Evolutionary conservation across 2,888 invertebrate genomes (phyloP), one percentile per base, ranked within the genome.

Genomic region (Monoplex corrugatus): DNA sequence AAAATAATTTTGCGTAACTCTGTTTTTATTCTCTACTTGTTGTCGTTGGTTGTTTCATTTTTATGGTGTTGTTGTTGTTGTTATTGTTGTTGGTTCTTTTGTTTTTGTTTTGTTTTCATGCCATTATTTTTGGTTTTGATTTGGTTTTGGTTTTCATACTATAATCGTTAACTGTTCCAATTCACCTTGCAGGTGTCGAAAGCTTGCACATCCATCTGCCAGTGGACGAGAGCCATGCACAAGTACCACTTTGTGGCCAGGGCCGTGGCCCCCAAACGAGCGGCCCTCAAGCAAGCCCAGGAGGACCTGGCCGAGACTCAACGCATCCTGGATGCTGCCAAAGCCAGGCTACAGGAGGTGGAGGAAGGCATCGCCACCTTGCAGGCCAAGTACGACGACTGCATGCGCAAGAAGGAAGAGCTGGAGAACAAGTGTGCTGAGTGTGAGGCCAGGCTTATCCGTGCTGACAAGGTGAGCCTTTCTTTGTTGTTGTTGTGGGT

Each of bases 181-280:
- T n/a, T n/a, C n/a, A n/a, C n/a, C 32, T 86, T 90, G 1, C 94
- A 97, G 97, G 97, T 97, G 23, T 98, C 98, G 0, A 98, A 98
- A 95, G 98, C 98, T 0, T 98, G 98, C 94, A 97, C 97, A 91
- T 98, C 98, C 0, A 96, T 98, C 0, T 98, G 98, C 94, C 97
- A 98, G 97, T 98, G 98, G 98, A 97, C 92, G 0, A 91, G 96
- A 90, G 96, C 96, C 90, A 96, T 96, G 96, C 95, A 96, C 94
- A 96, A 96, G 91, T 96, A 96, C 91, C 95, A 96, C 93, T 95
- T 95, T 91, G 96, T 96, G 13, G 95, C 96, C n/a, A 95, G 93
- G 91, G 95, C 93, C 86, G 96, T 96, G 57, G 96, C 95, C 32
- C 96, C 96, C 5, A 96, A 96, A 92, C 91, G 96, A 63, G 96